Conservation (phyloP, 2,888 invertebrate species). For the Lepidonotus clava region DNA sequence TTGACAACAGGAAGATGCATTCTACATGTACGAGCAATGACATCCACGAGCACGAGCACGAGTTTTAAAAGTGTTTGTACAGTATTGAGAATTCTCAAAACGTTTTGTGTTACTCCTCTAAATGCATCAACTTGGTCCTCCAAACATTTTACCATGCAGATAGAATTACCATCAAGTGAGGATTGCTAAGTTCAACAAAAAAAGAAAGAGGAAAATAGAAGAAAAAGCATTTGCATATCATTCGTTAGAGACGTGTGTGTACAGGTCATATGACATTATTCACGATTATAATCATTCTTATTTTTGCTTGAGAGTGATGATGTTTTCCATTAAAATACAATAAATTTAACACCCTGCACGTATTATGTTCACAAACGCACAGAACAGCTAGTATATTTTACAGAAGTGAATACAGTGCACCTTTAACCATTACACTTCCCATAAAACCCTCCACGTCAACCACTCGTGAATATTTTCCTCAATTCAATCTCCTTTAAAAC, state of each 20-base stretch:
- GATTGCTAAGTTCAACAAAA: neutral
- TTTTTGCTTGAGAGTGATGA: neutral
- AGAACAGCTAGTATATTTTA: neutral
- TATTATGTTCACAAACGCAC: neutral
- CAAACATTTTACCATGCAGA: neutral
- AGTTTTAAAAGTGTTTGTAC: constrained; percentile 25
- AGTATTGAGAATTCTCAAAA: constrained; percentile 24
- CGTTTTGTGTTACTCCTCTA: constrained; percentile 35
- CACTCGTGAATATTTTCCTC: no score
- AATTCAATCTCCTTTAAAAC: no score
- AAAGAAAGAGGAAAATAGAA: constrained; percentile 6
- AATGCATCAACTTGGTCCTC: constrained; percentile 46
- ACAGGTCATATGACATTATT: neutral
- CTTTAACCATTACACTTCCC: no score
- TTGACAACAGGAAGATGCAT: no score
- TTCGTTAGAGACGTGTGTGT: neutral
- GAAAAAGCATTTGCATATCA: constrained; percentile 41
- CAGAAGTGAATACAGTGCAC: no score
- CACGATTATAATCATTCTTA: neutral
- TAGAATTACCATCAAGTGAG: constrained; percentile 14
- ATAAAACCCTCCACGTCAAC: no score
- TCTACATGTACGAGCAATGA: no score
- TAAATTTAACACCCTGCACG: neutral
- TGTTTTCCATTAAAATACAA: neutral
- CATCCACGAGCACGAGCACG: neutral